A percentile compares a stretch with the other conserved stretches of the same genome.
These are phyloP conservation scores for Campylomormyrus numenius DNA, from an alignment of 2,113 vertebrate species.

Conservation along the genomic window DNA sequence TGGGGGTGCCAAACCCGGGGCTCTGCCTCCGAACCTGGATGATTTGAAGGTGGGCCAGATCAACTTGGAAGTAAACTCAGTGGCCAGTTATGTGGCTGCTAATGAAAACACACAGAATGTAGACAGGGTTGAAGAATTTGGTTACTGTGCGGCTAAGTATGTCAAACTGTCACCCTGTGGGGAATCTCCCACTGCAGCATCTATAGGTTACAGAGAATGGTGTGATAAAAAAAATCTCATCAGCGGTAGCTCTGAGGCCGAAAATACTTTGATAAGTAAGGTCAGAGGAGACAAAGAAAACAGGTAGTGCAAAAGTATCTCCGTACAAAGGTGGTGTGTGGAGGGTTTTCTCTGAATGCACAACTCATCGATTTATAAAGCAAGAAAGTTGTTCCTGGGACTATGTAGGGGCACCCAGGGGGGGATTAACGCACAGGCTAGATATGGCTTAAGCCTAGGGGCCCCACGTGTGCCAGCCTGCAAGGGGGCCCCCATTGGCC, in stretches of 20 bases:
- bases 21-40: constrained; percentile 74
- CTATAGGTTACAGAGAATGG: neutral
- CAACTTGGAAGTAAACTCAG: neutral
- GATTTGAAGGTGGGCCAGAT: constrained; percentile 74
- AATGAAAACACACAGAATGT: neutral
- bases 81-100: neutral
- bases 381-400: neutral
- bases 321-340: neutral
- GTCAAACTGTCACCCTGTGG: neutral
- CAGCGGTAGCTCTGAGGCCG: neutral
- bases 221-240: neutral
- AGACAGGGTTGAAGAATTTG: neutral
- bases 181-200: neutral
- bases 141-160: neutral
- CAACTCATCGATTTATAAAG: neutral
- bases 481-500: no score
- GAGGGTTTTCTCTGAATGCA: neutral
- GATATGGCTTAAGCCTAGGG: no score
- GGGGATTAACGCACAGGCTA: no score
- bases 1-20: constrained; percentile 47
- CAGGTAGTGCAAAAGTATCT: neutral
- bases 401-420: neutral
- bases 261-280: neutral
- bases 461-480: no score
- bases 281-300: neutral